Evolutionary conservation across 2,888 invertebrate genomes (phyloP).

Genomic region (Folsomia manolachei): DNA sequence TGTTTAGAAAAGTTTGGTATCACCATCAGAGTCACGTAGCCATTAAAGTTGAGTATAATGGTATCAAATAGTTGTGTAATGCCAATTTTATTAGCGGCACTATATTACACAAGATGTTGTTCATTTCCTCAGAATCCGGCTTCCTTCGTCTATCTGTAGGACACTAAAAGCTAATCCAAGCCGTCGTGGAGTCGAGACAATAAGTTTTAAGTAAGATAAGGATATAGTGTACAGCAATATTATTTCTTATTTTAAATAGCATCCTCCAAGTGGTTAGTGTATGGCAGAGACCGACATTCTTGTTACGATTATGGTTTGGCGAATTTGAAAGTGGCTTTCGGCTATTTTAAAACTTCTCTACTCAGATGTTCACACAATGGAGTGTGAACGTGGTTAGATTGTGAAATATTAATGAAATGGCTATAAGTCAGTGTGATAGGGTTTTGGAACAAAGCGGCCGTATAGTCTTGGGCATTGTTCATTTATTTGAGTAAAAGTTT

Average conservation of each 20-base stretch:
- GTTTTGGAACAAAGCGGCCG: no score
- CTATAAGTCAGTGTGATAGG: no score
- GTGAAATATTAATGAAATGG: background rate
- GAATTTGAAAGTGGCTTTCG: background rate
- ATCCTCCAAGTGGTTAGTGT: no score
- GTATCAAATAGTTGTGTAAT: background rate
- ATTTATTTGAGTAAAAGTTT: no score
- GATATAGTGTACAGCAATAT: no score
- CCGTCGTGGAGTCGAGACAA: no score
- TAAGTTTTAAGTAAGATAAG: no score
- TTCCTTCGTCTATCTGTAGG: background rate
- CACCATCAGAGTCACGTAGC: background rate
- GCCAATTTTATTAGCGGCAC: background rate
- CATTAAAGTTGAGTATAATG: background rate
- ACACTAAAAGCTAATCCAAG: no score
- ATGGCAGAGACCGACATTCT: no score
- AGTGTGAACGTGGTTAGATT: background rate
- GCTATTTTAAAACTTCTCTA: background rate
- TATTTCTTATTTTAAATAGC: no score
- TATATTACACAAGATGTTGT: background rate
- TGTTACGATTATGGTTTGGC: no score
- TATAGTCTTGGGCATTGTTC: no score
- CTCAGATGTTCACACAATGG: background rate
- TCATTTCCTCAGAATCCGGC: background rate
- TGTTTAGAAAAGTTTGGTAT: background rate